Base-by-base conservation (phyloP, 2,113 vertebrate genomes). In the Heliornis fulica region DNA sequence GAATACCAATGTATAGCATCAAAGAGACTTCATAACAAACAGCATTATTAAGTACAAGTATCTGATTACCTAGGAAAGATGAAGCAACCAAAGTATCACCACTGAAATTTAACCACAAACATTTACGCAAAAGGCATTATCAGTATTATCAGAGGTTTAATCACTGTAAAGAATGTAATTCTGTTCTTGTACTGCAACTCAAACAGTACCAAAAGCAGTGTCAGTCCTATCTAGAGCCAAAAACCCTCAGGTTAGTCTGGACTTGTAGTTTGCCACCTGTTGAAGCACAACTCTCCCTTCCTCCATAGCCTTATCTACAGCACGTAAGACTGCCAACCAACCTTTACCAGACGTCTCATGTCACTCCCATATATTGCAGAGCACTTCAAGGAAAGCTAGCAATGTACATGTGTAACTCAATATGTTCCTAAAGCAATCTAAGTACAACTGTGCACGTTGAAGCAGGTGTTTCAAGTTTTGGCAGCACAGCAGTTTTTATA, bases 381-480 rank as follows among this genome's bases (percentile, higher is more conserved):
- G 54, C 36, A 17, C 70, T 83, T 29, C 5, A 60, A 60, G 56
- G 65, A 81, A 89, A 95, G 65, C 75, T 60, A 69, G 36, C 75
- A 91, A 84, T 8, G 19, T 41, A 25, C 9, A 23, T 3, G 13
- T 75, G 65, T 46, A 83, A 79, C 48, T 92, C 86, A 76, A 38
- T 85, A 72, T 82, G 89, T 29, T 92, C 61, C 53, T 45, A 53
- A 76, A 81, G 78, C 78, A 87, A 79, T 63, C 93, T 2, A 71
- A 95, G 93, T 78, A 91, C 75, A 93, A 78, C 90, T 71, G 74
- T 60, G 77, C 72, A 63, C 69, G 28, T 8, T 72, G 83, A 65
- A 96, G 93, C 93, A 89, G 86, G 90, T 84, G 85, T 89, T 94
- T 71, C 83, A 53, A 68, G 76, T 81, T 78, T 57, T 75, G 69